Base-by-base conservation (phyloP, 2,888 invertebrate species). In the Lepidochrysops patricia region DNA sequence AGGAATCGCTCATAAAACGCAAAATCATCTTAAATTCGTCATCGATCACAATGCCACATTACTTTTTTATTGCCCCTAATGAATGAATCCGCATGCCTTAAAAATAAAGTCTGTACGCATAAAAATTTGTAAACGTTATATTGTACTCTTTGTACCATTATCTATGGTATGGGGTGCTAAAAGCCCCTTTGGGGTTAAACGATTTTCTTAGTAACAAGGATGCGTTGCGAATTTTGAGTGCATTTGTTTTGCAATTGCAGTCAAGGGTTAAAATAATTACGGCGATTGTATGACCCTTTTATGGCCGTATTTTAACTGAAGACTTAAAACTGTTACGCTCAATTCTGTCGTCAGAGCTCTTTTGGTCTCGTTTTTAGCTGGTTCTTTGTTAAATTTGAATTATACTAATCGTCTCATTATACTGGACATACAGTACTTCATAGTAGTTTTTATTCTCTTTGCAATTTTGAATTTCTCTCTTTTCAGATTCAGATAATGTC, bases 11-110 rank as follows among this genome's bases (percentile, higher is more conserved):
- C 83, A 80, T 86, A 86, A 86, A 77, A 81, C 75, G 84, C 85
- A 79, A 78, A 78, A 85, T 86, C 87, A 87, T 84, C 82, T 76
- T 72, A 81, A 81, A 83, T 80, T 80, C 82, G 80, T 82, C 79
- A 79, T 79, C 75, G 77, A 80, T 80, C 75, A 84, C 85, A 85
- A 85, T 83, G 71, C 77, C 63, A 69, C 79, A 83, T 86, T 82
- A 84, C 78, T 73, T 84, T 86, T 87, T 87, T 87, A 86, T 84
- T 82, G 69, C 77, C 75, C 69, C 80, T 86, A 87, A 87, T 87
- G 86, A 66, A 64, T 64, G 56, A 63, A 61, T 26, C 50, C 67
- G 62, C 71, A 73, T 83, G 76, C 81, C 84, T 84, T 79, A 86
- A 85, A 86, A 81, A 84, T 81, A 82, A 82, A 83, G 71, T 76